Percentiles rank a stretch among this genome's conserved stretches.
phyloP scores from a whole-genome alignment of 2,113 vertebrate species.

The Sorex araneus region DNA sequence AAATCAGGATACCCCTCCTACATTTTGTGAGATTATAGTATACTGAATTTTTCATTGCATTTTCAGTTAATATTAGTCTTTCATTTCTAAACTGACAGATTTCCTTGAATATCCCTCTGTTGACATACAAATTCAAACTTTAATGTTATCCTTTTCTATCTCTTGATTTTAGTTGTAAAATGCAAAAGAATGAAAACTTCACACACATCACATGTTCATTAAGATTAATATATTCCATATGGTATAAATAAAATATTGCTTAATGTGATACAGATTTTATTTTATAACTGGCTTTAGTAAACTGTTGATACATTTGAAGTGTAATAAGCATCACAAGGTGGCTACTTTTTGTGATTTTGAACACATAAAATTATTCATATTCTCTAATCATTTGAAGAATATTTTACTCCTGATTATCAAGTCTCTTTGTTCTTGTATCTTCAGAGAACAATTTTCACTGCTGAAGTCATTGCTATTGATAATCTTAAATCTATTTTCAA shows the following conservation, averaged over 20 bases:
- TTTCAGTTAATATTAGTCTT: too few relatives aligned
- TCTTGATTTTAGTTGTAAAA: constrained; percentile 37
- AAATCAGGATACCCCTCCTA: constrained; percentile 9
- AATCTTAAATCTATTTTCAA: constrained; percentile 1
- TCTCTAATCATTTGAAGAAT: neutral
- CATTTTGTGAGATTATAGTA: neutral
- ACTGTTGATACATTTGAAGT: neutral
- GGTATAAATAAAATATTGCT: neutral
- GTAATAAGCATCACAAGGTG: neutral
- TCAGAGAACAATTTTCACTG: neutral
- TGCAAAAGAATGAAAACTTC: neutral
- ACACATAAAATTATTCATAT: constrained; percentile 7
- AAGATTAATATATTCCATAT: neutral
- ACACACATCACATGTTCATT: constrained; percentile 4
- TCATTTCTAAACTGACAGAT: neutral
- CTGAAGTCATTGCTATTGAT: neutral
- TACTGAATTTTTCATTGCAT: neutral
- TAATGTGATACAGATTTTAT: neutral
- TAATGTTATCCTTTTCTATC: neutral
- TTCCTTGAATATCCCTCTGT: neutral
- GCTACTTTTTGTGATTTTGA: neutral
- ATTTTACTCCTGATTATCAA: constrained; percentile 38
- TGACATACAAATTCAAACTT: neutral
- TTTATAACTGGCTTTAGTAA: neutral
- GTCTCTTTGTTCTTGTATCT: neutral